Conservation (phyloP, 2,888 invertebrate species). For the Galerucella nymphaeae region DNA sequence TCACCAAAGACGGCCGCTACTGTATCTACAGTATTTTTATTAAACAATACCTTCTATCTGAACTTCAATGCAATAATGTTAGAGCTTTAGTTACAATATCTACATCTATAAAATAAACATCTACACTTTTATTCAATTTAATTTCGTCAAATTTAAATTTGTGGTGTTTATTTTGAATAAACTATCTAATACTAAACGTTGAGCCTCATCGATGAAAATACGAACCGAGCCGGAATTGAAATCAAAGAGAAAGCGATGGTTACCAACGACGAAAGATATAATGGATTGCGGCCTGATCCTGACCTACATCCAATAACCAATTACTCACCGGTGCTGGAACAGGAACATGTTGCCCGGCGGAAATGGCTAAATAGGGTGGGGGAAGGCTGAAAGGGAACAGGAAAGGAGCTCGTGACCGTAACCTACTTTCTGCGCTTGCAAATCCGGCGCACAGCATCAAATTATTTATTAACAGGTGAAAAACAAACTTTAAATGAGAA, state of each 20-base stretch:
- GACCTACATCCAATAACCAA: conserved; percentile 58
- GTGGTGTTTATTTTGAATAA: not conserved
- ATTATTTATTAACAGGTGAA: conserved; percentile 7
- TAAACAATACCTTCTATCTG: too few species aligned
- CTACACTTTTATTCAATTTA: too few species aligned
- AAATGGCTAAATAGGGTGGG: conserved; percentile 47
- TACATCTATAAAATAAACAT: too few species aligned
- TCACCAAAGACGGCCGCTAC: too few species aligned
- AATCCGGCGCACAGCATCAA: conserved; percentile 16
- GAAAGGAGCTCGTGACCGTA: conserved; percentile 45
- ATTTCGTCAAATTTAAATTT: not conserved
- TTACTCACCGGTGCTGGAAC: conserved; percentile 53
- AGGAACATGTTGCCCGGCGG: conserved; percentile 56
- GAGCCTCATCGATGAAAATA: not conserved
- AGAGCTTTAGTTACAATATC: too few species aligned
- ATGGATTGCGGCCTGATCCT: conserved; percentile 44
- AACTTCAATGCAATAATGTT: too few species aligned
- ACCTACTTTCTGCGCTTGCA: conserved; percentile 47
- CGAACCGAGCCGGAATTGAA: not conserved
- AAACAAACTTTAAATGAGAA: conserved; percentile 4
- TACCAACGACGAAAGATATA: conserved; percentile 29
- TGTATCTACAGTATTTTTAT: too few species aligned
- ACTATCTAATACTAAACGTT: not conserved
- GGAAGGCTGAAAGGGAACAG: conserved; percentile 46
- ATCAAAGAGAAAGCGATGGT: conserved; percentile 9